A percentile compares a stretch with the other conserved stretches of the same genome.
Evolutionary conservation across 64 coral and sea anemone genomes (phyloP).

Genomic region (Montipora sp.): DNA sequence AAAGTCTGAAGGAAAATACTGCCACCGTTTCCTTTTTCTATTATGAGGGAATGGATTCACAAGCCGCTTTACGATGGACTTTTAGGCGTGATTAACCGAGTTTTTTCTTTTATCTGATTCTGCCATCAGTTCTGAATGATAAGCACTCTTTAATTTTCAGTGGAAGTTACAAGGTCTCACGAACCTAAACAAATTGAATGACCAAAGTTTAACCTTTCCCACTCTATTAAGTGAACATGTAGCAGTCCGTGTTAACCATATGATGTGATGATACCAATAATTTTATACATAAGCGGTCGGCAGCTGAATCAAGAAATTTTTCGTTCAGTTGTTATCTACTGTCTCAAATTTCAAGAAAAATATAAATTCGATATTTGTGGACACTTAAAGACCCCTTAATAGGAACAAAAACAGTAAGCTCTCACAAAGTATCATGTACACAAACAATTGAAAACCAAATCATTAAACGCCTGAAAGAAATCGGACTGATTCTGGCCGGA

Average conservation of each 20-base stretch:
- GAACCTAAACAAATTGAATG: background rate
- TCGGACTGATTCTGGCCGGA: background rate
- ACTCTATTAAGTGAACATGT: background rate
- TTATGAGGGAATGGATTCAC: too few species aligned
- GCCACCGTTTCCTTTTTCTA: too few species aligned
- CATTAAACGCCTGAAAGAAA: background rate
- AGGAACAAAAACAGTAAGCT: background rate
- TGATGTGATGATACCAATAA: background rate
- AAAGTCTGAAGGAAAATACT: too few species aligned
- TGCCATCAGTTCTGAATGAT: too few species aligned
- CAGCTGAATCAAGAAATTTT: background rate
- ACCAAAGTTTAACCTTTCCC: background rate
- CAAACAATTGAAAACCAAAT: constrained; percentile 17
- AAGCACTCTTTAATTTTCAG: background rate
- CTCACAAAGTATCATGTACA: background rate
- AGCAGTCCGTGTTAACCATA: constrained; percentile 17
- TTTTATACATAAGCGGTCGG: constrained; percentile 18
- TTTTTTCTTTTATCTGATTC: too few species aligned
- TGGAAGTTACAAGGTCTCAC: background rate
- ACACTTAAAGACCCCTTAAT: background rate
- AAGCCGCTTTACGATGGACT: too few species aligned
- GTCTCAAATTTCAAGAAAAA: constrained; percentile 18
- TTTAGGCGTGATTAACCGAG: too few species aligned
- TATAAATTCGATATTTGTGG: background rate
- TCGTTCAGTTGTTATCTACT: background rate